Base-by-base conservation (phyloP, 2,113 vertebrate species). In the Brachypteracias leptosomus region DNA sequence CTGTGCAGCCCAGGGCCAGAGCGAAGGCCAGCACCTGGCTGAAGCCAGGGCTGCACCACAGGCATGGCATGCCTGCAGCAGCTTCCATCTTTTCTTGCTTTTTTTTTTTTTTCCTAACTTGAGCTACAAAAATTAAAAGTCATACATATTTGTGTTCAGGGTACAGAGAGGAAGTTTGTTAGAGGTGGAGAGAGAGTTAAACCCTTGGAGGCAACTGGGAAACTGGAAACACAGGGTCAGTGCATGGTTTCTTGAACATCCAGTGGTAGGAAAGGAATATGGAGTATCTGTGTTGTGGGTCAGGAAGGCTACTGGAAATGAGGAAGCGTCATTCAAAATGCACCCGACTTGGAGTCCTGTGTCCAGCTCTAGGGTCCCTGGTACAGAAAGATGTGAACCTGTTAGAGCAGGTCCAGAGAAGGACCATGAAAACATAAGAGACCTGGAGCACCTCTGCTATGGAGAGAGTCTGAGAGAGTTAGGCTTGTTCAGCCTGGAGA, bases 211-310 rank as follows among this genome's bases (percentile, higher is more conserved):
- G 36, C n/a, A 90, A 11, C 4, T 36, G 31, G 9, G 25, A 72
- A 24, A n/a, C 28, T 68, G 58, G 25, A 85, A 65, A 28, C 25
- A 22, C 12, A 33, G 17, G 2, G 28, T 79, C 52, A 67, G 4
- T 16, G 21, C 19, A 28, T 20, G 7, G 1, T 19, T 82, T 77
- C 70, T 33, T 51, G 33, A 51, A 58, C 4, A 9, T 24, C 29
- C 40, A n/a, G 17, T 31, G 9, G 3, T 44, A 16, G 28, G 14
- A 59, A 81, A 38, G 26, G 21, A n/a, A 72, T 20, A 47, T 13
- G 16, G 13, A 78, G 12, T 18, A 33, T 40, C 57, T 72, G 49
- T 0, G 0, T 14, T 40, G 9, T 66, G 33, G 17, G 15, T 49
- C 9, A 2, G 59, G 13, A 28, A 84, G 14, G 31, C 24, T 35